These are phyloP conservation scores for Mythimna pallens DNA, from an alignment of 2,888 invertebrate genomes.

Conservation along the genomic window DNA sequence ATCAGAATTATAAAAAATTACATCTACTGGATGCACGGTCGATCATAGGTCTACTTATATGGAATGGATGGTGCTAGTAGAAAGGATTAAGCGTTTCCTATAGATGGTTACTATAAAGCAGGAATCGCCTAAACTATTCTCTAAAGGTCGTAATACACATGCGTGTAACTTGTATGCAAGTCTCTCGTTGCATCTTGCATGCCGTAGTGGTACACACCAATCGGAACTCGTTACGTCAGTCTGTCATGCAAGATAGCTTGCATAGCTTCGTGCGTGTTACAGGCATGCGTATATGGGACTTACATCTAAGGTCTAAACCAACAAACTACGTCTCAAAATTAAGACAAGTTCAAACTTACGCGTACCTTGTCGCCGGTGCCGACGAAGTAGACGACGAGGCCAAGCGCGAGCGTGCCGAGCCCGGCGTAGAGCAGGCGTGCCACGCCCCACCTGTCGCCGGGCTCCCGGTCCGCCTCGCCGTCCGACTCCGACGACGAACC, in stretches of 20 bases:
- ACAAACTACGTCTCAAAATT: constrained; percentile 40
- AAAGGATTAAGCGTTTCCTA: neutral
- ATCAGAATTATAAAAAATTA: neutral
- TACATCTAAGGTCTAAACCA: constrained; percentile 14
- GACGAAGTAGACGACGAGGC: constrained; percentile 96
- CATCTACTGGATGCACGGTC: neutral
- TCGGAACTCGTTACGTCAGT: too few relatives aligned
- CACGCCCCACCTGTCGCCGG: constrained; percentile 94
- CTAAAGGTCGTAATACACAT: neutral
- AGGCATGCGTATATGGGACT: neutral
- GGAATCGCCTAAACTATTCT: neutral
- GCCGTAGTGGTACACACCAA: too few relatives aligned
- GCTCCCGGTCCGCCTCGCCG: constrained; percentile 93
- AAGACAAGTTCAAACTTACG: constrained; percentile 38
- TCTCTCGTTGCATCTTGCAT: neutral
- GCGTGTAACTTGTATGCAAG: neutral
- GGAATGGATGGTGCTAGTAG: neutral
- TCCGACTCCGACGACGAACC: constrained; percentile 93
- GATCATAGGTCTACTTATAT: neutral
- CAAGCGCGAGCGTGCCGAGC: constrained; percentile 95
- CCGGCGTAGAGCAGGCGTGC: constrained; percentile 96
- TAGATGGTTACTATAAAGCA: neutral
- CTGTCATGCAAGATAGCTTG: too few relatives aligned
- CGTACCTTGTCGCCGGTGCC: constrained; percentile 96
- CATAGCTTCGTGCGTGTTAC: neutral